Percentiles rank a stretch among this genome's conserved stretches.
phyloP scores from a whole-genome alignment of 2,888 invertebrate genomes.

The Zelleria hepariella region DNA sequence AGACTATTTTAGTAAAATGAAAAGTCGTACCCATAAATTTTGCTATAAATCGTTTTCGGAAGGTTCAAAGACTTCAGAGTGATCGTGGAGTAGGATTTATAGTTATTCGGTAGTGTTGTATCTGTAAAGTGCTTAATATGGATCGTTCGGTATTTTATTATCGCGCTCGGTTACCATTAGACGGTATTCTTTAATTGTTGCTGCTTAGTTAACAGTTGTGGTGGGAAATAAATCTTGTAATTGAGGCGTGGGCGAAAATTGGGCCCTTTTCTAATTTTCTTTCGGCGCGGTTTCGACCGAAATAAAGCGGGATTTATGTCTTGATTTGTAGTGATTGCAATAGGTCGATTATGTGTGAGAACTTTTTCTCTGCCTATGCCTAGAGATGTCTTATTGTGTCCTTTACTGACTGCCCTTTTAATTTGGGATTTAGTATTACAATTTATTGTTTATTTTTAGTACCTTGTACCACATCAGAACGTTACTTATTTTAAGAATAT shows the following conservation, averaged over 20 bases:
- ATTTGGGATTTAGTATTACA: too few species aligned
- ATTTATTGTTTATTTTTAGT: too few species aligned
- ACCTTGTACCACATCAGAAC: too few species aligned
- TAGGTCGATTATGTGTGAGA: background rate
- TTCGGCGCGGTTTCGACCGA: background rate
- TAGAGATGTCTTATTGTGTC: too few species aligned
- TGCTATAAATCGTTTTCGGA: slow-evolving; percentile 2
- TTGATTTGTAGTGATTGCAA: background rate
- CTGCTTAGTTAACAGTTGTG: background rate
- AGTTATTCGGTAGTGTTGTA: slow-evolving; percentile 2
- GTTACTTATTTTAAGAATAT: too few species aligned
- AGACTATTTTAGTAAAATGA: slow-evolving; percentile 2
- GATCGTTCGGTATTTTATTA: background rate
- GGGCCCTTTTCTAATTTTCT: background rate
- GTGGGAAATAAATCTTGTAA: background rate
- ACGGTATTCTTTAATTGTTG: background rate
- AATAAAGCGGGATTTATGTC: background rate
- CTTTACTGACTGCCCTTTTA: too few species aligned
- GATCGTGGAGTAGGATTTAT: slow-evolving; percentile 1
- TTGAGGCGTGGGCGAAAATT: background rate
- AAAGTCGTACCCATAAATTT: slow-evolving; percentile 4
- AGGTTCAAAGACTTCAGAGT: background rate
- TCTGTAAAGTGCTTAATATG: background rate
- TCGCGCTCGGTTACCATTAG: background rate
- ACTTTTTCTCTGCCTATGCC: too few species aligned